Conservation (phyloP, 2,888 invertebrate genomes). For the Deilephila porcellus region DNA sequence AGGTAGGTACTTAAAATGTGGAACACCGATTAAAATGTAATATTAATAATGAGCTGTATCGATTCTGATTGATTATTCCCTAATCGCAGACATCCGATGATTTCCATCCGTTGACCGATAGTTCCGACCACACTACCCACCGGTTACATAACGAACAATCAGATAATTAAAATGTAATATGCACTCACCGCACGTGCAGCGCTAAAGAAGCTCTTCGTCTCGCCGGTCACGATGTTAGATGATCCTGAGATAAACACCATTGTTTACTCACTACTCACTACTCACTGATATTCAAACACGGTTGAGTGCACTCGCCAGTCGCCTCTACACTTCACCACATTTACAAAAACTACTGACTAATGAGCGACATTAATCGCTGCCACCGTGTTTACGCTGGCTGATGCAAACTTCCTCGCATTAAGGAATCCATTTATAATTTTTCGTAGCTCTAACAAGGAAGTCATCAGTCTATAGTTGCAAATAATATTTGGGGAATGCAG, state of each 20-base stretch:
- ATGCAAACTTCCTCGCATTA: neutral
- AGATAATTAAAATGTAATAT: conserved; percentile 37
- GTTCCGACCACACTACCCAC: neutral
- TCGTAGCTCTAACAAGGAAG: too few relatives aligned
- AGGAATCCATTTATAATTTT: neutral
- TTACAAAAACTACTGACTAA: conserved; percentile 10
- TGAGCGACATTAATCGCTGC: neutral
- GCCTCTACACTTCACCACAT: conserved; percentile 1
- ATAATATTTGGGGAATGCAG: too few relatives aligned
- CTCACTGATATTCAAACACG: conserved; percentile 31
- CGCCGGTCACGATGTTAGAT: conserved; percentile 94
- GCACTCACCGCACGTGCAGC: conserved; percentile 93
- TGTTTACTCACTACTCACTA: conserved; percentile 49
- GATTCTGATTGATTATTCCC: conserved; percentile 15
- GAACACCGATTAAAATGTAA: neutral
- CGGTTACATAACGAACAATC: conserved; percentile 3
- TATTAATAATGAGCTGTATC: neutral
- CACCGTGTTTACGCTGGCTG: neutral
- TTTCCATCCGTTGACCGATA: neutral
- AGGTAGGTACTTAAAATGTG: neutral
- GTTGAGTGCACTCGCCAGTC: conserved; percentile 16
- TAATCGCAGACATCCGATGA: conserved; percentile 35
- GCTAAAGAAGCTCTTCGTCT: conserved; percentile 96
- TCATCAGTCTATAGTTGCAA: too few relatives aligned
- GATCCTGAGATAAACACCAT: conserved; percentile 86